These are phyloP conservation scores for Hecatera dysodea DNA, from an alignment of 2,888 invertebrate genomes.

Conservation along the genomic window DNA sequence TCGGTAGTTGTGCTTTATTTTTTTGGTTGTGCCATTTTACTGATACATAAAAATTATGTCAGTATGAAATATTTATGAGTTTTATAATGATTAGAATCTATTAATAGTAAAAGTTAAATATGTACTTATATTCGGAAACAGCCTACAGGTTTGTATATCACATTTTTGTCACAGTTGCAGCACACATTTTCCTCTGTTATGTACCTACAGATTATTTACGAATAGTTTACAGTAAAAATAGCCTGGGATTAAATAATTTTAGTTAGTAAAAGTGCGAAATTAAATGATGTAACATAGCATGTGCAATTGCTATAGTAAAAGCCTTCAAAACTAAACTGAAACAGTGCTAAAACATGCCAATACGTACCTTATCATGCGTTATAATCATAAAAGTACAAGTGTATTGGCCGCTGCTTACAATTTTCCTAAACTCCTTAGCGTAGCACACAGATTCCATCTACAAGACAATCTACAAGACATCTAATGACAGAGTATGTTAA, in stretches of 20 bases:
- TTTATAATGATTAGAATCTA: not conserved
- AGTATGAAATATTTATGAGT: not conserved
- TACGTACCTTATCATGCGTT: not conserved
- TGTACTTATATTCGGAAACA: not conserved
- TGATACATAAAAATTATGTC: not conserved
- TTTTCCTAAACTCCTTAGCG: not conserved
- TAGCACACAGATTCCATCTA: not conserved
- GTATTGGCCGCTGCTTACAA: not conserved
- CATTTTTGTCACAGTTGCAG: not conserved
- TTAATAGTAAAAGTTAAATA: constrained; percentile 1
- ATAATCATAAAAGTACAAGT: not conserved
- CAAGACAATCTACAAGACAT: too few relatives aligned
- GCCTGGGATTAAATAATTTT: too few relatives aligned
- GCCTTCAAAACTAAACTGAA: not conserved
- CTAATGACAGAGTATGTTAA: constrained; percentile 2
- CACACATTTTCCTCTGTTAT: not conserved
- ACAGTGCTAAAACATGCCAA: not conserved
- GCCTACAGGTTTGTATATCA: not conserved
- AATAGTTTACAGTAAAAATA: too few relatives aligned
- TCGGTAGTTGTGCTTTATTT: not conserved
- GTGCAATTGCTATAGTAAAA: not conserved
- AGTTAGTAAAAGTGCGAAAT: not conserved
- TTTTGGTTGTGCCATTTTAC: not conserved
- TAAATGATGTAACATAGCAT: not conserved
- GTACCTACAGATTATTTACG: too few relatives aligned